Evolutionary conservation across 2,113 vertebrate species (phyloP), one percentile per base, ranked within the genome.

Genomic region (Cavia aperea): DNA sequence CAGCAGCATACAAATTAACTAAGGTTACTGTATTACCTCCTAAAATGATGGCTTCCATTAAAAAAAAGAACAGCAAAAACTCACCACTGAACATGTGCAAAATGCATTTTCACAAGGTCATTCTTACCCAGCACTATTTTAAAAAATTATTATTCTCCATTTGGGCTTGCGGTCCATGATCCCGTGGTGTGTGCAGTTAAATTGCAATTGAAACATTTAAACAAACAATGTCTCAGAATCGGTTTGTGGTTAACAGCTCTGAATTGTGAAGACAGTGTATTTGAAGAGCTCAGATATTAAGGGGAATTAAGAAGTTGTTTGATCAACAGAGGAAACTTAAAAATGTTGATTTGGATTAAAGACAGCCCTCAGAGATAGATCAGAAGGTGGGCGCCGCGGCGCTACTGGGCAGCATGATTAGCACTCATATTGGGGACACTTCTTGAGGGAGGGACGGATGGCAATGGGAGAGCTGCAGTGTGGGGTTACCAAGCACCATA

Each of bases 101-200:
- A 96, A 93, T 93, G 63, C 82, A 94, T 94, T 97, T 95, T 96
- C 83, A 82, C 90, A 96, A 94, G 93, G 95, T 95, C 94, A 90
- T 93, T 96, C 92, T 93, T 93, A 93, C 78, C 75, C 82, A 84
- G 91, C 63, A 91, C 89, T 88, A 73, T 94, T 94, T 92, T 88
- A 77, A 94, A 95, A 96, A 88, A 95, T 87, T 90, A 83, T 94
- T 96, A 95, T 91, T 94, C 78, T 96, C 87, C 95, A 88, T 92
- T 95, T 95, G 94, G 91, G 93, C 88, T 96, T 96, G 96, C 91
- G 92, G 94, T 93, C 93, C 93, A 81, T 81, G 95, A 96, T 96
- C 91, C 91, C 73, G 83, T 94, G 81, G 79, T 1, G 21, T 77
- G 23, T 88, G 86, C 86, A 90, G 93, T 96, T 96, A 96, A 96